phyloP scores from a whole-genome alignment of 2,113 vertebrate species.

The Girardinichthys multiradiatus region DNA sequence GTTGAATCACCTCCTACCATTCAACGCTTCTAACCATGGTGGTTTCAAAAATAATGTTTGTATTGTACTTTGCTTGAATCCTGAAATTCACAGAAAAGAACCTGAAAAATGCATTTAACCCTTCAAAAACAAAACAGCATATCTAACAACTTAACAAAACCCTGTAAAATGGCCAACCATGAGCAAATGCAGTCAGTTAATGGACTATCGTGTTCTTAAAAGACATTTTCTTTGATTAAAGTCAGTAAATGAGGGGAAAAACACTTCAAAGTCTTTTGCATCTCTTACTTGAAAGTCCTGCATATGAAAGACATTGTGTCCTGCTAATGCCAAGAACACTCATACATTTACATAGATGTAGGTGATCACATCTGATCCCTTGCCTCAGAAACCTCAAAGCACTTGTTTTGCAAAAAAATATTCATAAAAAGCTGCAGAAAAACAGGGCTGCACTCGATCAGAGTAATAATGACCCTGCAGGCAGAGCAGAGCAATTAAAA shows the following conservation, averaged over 20 bases:
- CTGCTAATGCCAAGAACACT: slow-evolving; percentile 47
- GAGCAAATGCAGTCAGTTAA: slow-evolving; percentile 44
- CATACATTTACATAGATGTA: slow-evolving; percentile 39
- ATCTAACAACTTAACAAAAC: not conserved
- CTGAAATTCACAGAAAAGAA: not conserved
- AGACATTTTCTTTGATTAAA: slow-evolving; percentile 60
- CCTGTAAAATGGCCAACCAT: slow-evolving; percentile 1
- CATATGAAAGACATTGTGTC: slow-evolving; percentile 54
- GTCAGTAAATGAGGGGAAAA: slow-evolving; percentile 30
- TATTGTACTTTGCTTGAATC: too few relatives aligned
- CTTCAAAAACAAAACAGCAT: not conserved
- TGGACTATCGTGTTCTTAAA: slow-evolving; percentile 42
- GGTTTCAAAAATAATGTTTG: too few relatives aligned
- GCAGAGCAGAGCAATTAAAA: slow-evolving; percentile 78
- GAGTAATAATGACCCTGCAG: slow-evolving; percentile 78
- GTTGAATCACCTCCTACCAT: not conserved
- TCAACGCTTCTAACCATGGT: not conserved
- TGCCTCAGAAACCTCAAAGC: slow-evolving; percentile 64
- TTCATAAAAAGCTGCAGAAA: slow-evolving; percentile 73
- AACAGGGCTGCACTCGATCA: slow-evolving; percentile 74
- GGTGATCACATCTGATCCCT: slow-evolving; percentile 63
- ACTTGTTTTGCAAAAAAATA: slow-evolving; percentile 73
- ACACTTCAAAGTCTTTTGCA: slow-evolving; percentile 60
- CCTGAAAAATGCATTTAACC: slow-evolving; percentile 17
- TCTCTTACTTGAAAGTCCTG: slow-evolving; percentile 52